Evolutionary conservation across 1,140 invertebrate species (phyloP), one percentile per base, ranked within the genome.

Genomic region (Pseudoatta argentina): DNA sequence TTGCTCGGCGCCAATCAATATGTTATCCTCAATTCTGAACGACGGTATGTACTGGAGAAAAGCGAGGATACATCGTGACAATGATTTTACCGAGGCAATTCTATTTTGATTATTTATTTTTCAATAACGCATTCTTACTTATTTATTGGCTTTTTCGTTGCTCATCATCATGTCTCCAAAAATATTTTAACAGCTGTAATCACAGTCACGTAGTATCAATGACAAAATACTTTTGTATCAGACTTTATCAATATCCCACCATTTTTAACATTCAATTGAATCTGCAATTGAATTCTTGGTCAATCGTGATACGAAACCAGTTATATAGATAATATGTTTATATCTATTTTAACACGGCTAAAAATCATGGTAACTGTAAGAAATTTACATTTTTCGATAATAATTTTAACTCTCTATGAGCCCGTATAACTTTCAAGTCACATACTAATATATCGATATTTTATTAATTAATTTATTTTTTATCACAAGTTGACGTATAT

Each of bases 21-120:
- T 21, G 6, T 90, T 89, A 44, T 87, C 57, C 48, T 89, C 86
- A n/a, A 89, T 87, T 57, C 34, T 85, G 55, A 89, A 89, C 18
- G 48, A 57, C 16, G 72, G 51, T 48, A 39, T 14, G 1, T 77
- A 77, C 61, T 78, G 6, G 10, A 53, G 39, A 55, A 85, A 77
- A 64, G 44, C 59, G 10, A 24, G 5, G 4, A 30, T 61, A 61
- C 16, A 61, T 24, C 34, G 7, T 72, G 51, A 72, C 39, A 51
- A 82, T 73, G 27, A 83, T 73, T 73, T 14, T 8, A 48, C 3
- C 44, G 18, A 63, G 14, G 1, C 53, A 71, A 73, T 57, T 18
- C 34, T 24, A 48, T 7, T 63, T 59, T 5, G 7, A 7, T 44
- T 44, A 48, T n/a, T 51, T 4, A n/a, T 18, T 39, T 71, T 67